Base-by-base conservation (phyloP, 2,113 vertebrate species). In the Osmerus mordax region DNA sequence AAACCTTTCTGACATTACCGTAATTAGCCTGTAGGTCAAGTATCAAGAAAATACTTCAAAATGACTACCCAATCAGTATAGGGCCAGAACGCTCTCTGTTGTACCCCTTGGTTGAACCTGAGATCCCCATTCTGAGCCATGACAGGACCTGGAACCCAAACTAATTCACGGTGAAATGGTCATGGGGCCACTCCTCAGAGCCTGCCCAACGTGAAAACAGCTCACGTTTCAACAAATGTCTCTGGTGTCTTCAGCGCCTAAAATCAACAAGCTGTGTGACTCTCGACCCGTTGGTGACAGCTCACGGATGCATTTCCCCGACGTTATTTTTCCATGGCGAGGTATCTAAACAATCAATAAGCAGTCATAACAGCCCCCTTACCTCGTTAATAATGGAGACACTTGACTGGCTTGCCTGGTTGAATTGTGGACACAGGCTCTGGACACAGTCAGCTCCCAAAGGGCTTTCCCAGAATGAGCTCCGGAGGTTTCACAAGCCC, bases 331-430 rank as follows among this genome's bases (percentile, higher is more conserved):
- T 75, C 79, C 75, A 80, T 78, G 84, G 89, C 86, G 81, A 89
- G 83, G 87, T 86, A 85, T 86, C 81, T 88, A 88, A 86, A 86
- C 83, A 84, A 78, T 81, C 84, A 80, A 88, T 81, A 81, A 87
- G 69, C 83, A 89, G 78, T 81, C 86, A 85, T 83, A 89, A 87
- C 85, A 88, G 85, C 75, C 79, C 73, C 73, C 78, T 67, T 56
- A 73, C 72, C 86, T 92, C 89, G 90, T 92, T 89, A 91, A 92
- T 93, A 90, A 92, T 92, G 90, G 89, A 92, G 70, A 73, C 80
- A 77, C 81, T 88, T 79, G 83, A 84, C 78, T 85, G 79, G 81
- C 83, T 85, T 68, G 23, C 73, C 75, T 36, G 83, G 78, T 78
- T 86, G 84, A 86, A 88, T 89, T 86, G 86, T 81, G 84, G 71